Base-by-base conservation (phyloP, 2,797 vertebrate genomes). In the Galaxias olidus region DNA sequence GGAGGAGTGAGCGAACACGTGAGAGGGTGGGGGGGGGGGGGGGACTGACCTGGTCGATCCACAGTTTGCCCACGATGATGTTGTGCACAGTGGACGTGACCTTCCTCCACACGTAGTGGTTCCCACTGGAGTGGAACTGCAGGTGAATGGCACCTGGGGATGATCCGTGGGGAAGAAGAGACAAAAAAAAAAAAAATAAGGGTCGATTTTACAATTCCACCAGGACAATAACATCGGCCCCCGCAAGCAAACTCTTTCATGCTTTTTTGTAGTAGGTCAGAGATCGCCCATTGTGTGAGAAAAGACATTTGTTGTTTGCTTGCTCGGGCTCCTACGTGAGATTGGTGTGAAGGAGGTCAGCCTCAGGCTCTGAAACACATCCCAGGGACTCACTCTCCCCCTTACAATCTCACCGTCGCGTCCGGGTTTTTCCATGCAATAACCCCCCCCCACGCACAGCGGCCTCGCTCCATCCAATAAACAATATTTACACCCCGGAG, bases 71-170 rank as follows among this genome's bases (percentile, higher is more conserved):
- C 82, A 99, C 97, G 0, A 98, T 99, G 89, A 99, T 99, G 87
- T 99, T 99, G 88, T 99, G 98, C 66, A 99, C 98, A 0, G 98
- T 99, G n/a, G 97, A 99, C 48, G 98, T 99, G 87, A 98, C 96
- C 74, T 99, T 99, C 76, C 93, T 94, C 98, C 98, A 99, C 57
- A 99, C 91, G 0, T 99, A 99, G 88, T 98, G 97, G 78, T 99
- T 97, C 67, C 98, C 95, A 0, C 92, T 97, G 80, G 91, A 88
- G 65, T 96, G 94, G 71, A 99, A 99, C 63, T 96, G 94, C 54
- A 99, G 89, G 84, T 99, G 98, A 82, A 99, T 99, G 82, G 93
- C 91, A 70, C 98, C 98, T 99, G 83, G 0, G 13, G 11, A 18
- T 17, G 5, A 8, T n/a, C 15, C n/a, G n/a, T n/a, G n/a, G n/a